Percentiles rank a stretch among this genome's conserved stretches.
Conservation (phyloP, 2,797 vertebrate genomes). For the Melanitta fusca region DNA sequence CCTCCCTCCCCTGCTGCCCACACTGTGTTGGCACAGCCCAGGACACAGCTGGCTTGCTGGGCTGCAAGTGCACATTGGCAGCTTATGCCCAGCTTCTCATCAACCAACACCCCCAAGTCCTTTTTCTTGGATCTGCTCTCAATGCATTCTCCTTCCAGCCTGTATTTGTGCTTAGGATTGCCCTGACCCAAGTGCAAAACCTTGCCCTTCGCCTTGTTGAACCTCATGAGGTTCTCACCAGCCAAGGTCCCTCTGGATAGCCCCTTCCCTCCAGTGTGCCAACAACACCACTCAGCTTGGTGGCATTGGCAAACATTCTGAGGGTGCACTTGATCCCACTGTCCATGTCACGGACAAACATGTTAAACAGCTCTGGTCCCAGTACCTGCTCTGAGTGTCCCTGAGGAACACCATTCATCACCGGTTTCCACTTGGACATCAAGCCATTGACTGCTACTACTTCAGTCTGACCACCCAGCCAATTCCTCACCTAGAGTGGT, state of each 20-base stretch:
- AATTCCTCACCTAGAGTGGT: not conserved
- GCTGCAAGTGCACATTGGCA: no score
- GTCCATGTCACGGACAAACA: not conserved
- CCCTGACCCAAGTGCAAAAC: not conserved
- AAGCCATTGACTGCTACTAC: not conserved
- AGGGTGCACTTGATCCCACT: not conserved
- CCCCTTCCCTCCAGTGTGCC: not conserved
- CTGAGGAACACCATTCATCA: not conserved
- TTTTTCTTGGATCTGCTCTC: no score
- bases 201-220: not conserved
- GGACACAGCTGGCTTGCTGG: no score
- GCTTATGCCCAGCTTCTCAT: no score
- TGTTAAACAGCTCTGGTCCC: not conserved
- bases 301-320: not conserved
- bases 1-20: no score
- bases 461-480: not conserved
- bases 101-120: no score
- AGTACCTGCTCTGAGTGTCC: not conserved
- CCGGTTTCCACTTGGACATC: not conserved
- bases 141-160: no score
- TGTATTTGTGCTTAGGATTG: no score
- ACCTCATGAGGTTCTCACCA: not conserved
- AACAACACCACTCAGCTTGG: not conserved
- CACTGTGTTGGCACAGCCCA: no score
- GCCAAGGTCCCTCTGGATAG: not conserved